phyloP scores from a whole-genome alignment of 2,888 invertebrate genomes.

The Stomorhina lunata region DNA sequence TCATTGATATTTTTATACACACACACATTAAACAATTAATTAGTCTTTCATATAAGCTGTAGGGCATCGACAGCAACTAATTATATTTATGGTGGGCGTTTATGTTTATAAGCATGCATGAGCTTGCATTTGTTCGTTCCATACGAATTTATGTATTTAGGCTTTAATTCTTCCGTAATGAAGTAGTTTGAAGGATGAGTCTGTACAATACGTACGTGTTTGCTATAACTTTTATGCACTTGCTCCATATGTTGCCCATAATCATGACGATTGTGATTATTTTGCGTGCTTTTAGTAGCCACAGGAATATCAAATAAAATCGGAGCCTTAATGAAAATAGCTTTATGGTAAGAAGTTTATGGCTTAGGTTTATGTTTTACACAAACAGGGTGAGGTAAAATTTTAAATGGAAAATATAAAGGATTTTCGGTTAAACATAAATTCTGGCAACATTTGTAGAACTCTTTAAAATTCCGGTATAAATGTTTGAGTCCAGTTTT shows the following conservation, averaged over 20 bases:
- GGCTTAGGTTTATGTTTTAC: neutral
- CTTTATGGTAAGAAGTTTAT: neutral
- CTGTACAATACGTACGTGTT: slow-evolving; percentile 10
- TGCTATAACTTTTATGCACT: neutral
- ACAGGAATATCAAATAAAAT: neutral
- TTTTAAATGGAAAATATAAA: no score
- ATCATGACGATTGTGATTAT: neutral
- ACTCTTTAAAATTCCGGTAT: no score
- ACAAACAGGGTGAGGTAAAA: neutral
- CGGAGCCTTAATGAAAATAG: neutral
- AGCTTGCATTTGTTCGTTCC: neutral
- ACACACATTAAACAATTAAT: no score
- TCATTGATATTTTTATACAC: no score
- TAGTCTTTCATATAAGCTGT: neutral
- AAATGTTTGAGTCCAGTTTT: neutral
- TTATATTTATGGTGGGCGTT: slow-evolving; percentile 25
- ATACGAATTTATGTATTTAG: no score
- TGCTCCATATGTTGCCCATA: no score
- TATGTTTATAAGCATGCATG: neutral
- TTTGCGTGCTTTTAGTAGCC: neutral
- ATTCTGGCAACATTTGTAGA: no score
- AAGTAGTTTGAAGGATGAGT: neutral
- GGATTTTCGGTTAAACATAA: no score
- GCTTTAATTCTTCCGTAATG: neutral
- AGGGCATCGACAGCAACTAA: slow-evolving; percentile 16